Evolutionary conservation across 2,888 invertebrate species (phyloP), one percentile per base, ranked within the genome.

Genomic region (Malthinus seriepunctatus): DNA sequence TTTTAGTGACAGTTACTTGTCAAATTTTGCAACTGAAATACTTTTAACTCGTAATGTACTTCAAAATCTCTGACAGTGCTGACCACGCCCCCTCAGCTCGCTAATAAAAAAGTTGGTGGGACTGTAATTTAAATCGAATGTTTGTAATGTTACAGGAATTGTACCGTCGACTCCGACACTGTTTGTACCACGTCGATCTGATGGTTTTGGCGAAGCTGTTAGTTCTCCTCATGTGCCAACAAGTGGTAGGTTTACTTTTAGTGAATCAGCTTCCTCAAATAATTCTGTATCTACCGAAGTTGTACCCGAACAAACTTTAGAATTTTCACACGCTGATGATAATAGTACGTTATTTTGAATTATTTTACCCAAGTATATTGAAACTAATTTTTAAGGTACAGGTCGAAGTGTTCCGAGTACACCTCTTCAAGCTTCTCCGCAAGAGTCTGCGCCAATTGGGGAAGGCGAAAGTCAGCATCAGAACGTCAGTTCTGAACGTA

Each of bases 111-210:
- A n/a, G n/a, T n/a, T n/a, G n/a, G n/a, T n/a, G n/a, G n/a, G n/a
- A n/a, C n/a, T n/a, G n/a, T n/a, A n/a, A n/a, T n/a, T n/a, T n/a
- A n/a, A n/a, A n/a, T n/a, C n/a, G n/a, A n/a, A n/a, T n/a, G n/a
- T 51, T 32, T n/a, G 11, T 23, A 23, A 23, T 23, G 2, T 62
- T 58, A 39, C 60, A 69, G 71, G 91, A 68, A 94, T 94, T 67
- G 94, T 95, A 32, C 95, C 95, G 10, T 91, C 93, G 56, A 94
- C 95, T 8, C 93, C 95, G 11, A 93, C 94, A 3, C 80, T 95
- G 23, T 91, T 89, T 73, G 88, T 91, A 42, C 92, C 93, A 3
- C 81, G 91, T 59, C 83, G 93, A 60, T 88, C 85, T 60, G 94
- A 95, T 76, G 93, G 93, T 51, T 93, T 93, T 79, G 92, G 93